Conservation (phyloP, 2,113 vertebrate genomes). For the Oreotrochilus melanogaster region DNA sequence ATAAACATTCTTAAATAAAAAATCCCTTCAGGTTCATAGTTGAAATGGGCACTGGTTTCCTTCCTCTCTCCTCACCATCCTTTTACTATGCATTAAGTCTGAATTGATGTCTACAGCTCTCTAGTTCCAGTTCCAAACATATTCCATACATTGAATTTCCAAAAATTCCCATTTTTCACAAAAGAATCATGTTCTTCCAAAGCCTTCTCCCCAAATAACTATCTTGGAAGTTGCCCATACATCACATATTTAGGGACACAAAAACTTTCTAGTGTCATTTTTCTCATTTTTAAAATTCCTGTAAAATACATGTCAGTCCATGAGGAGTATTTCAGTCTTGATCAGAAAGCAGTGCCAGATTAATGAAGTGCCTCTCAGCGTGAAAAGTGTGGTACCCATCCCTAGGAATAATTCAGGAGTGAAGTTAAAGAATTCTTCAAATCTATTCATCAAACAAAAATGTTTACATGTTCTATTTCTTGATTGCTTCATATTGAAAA, state of each 20-base stretch:
- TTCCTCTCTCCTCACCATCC: background rate
- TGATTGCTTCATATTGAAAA: background rate
- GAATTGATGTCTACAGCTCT: background rate
- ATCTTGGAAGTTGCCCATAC: background rate
- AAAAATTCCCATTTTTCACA: background rate
- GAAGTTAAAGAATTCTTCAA: background rate
- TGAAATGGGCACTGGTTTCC: background rate
- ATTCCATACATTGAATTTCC: background rate
- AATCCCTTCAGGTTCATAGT: background rate
- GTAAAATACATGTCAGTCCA: background rate
- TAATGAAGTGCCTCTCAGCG: background rate
- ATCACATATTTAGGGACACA: background rate
- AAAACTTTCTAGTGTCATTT: background rate
- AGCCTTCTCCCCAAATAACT: background rate
- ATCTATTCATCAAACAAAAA: background rate
- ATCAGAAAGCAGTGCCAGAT: background rate
- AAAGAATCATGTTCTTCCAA: background rate
- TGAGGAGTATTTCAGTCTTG: background rate
- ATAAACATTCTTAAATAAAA: background rate
- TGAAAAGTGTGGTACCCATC: background rate
- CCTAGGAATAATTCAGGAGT: background rate
- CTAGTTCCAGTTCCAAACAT: background rate
- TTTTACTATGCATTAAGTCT: background rate
- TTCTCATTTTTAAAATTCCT: background rate
- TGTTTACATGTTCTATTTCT: background rate